phyloP scores from a whole-genome alignment of 2,888 invertebrate species.

The Cephalotes varians region DNA sequence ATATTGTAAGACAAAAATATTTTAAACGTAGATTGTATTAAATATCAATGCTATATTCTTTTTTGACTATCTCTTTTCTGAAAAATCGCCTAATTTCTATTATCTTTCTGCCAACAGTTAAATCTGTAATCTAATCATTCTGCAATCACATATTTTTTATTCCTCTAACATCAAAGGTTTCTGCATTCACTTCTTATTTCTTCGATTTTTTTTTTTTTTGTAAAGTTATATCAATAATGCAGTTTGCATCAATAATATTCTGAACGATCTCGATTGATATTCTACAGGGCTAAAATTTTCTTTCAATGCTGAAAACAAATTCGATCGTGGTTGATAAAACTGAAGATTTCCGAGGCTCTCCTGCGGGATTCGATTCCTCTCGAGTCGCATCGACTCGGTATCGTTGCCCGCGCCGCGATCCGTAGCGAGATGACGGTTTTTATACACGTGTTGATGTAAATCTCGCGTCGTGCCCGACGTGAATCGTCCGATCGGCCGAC shows the following conservation, averaged over 20 bases:
- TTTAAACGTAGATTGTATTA: background rate
- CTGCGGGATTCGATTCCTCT: slow-evolving; percentile 41
- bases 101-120: background rate
- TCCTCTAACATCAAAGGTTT: background rate
- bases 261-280: background rate
- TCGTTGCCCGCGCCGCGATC: slow-evolving; percentile 64
- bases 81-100: background rate
- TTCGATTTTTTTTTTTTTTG: background rate
- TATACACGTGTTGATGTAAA: slow-evolving; percentile 82
- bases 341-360: background rate
- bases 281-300: slow-evolving; percentile 14
- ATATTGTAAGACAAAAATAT: background rate
- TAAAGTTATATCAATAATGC: background rate
- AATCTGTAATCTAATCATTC: background rate
- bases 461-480: slow-evolving; percentile 73
- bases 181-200: background rate
- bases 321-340: slow-evolving; percentile 19
- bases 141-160: background rate
- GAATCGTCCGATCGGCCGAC: slow-evolving; percentile 70
- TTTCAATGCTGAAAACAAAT: background rate
- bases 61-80: background rate
- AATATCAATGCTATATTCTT: background rate
- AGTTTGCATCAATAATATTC: background rate
- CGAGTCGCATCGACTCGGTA: slow-evolving; percentile 55
- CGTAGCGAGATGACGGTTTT: slow-evolving; percentile 72